Evolutionary conservation across 2,113 vertebrate genomes (phyloP), one percentile per base, ranked within the genome.

Genomic region (Tonatia bakeri): DNA sequence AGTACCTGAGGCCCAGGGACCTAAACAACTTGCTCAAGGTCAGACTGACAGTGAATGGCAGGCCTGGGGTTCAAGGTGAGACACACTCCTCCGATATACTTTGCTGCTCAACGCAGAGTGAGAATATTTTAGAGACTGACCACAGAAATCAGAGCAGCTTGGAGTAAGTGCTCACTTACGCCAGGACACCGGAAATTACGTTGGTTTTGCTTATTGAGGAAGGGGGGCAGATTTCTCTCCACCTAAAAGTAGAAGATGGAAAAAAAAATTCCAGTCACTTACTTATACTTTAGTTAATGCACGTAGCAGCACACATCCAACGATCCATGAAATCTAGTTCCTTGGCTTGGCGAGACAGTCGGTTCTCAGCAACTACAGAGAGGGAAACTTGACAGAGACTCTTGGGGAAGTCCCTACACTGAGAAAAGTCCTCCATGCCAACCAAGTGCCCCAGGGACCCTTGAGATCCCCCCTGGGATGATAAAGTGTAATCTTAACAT

Each of bases 391-490:
- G 64, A 59, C 69, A 67, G n/a, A 89, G 90, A 67, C 92, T 94
- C 43, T 65, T 89, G 90, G 97, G 97, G 93, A 95, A 97, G 87
- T 82, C 94, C 94, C 95, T 82, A 82, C 77, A 50, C 52, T 67
- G 36, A 94, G 87, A 91, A 97, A 97, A 81, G 82, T 75, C 94
- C 93, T 97, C 84, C 31, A 14, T 31, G 72, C 91, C 79, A 94
- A 91, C 73, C 54, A 79, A 95, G 91, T 91, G 95, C 73, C 94
- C 90, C 88, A 82, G 89, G 54, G 93, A 90, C 72, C 93, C 94
- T 96, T 82, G 86, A 94, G 40, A 84, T 73, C 90, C 84, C 86
- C 50, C 67, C 65, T 91, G 54, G 75, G 56, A 82, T 90, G 94
- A 95, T 94, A 85, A 97, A 70, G 52, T 81, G 56, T 72, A 65